Evolutionary conservation across 2,797 vertebrate genomes (phyloP).

Genomic region (Loriculus beryllinus): DNA sequence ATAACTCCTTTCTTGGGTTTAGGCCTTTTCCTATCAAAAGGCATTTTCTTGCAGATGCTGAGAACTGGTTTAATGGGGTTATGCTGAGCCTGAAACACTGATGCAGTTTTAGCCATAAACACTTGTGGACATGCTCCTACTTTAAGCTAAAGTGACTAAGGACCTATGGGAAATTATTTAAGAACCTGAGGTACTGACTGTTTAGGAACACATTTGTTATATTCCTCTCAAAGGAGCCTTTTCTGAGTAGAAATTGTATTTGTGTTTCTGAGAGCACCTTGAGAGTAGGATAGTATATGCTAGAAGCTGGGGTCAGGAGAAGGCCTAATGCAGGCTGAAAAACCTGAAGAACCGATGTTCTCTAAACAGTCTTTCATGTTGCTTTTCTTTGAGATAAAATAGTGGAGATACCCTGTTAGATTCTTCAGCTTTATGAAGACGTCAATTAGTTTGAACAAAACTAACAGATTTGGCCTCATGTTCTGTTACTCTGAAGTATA

Average conservation of each 20-base stretch:
- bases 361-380: neutral
- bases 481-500: neutral
- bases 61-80: neutral
- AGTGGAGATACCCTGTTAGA: neutral
- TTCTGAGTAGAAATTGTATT: neutral
- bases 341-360: neutral
- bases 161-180: neutral
- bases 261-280: neutral
- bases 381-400: neutral
- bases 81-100: neutral
- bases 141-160: neutral
- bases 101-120: neutral
- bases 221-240: neutral
- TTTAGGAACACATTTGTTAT: neutral
- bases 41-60: neutral
- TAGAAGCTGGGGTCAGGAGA: neutral
- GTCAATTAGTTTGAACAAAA: neutral
- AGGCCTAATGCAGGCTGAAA: neutral
- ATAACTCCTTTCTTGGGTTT: neutral
- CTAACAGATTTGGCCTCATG: neutral
- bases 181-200: neutral
- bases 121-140: neutral
- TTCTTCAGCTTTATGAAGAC: neutral
- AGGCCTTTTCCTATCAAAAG: neutral
- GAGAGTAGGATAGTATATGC: neutral